Evolutionary conservation across 1,140 invertebrate genomes (phyloP).

Genomic region (Atta colombica): DNA sequence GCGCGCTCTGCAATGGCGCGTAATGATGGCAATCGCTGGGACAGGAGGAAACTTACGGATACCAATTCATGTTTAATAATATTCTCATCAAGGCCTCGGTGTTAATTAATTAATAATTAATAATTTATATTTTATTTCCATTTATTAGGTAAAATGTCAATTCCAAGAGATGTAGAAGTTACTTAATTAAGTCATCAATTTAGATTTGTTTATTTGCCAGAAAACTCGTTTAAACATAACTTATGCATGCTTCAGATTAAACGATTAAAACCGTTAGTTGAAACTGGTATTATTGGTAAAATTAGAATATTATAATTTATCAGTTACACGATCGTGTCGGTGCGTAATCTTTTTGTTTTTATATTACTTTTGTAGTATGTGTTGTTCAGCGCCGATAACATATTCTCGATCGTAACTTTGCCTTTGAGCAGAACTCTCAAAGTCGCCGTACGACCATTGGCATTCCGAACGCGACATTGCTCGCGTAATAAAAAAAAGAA

Average conservation of each 20-base stretch:
- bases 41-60: not conserved
- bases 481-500: constrained; percentile 51
- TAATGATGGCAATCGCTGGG: not conserved
- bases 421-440: constrained; percentile 36
- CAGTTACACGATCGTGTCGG: too few relatives aligned
- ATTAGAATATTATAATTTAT: constrained; percentile 27
- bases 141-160: not conserved
- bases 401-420: constrained; percentile 42
- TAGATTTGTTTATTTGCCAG: not conserved
- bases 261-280: constrained; percentile 14
- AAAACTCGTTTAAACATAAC: constrained; percentile 14
- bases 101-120: constrained; percentile 46
- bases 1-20: constrained; percentile 33
- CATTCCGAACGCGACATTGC: constrained; percentile 42
- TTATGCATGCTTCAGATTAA: not conserved
- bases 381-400: constrained; percentile 23
- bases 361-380: not conserved
- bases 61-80: not conserved
- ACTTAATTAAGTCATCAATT: not conserved
- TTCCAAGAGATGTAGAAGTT: not conserved
- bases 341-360: constrained; percentile 1
- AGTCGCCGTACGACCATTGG: constrained; percentile 46
- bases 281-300: constrained; percentile 12
- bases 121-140: not conserved
- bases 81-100: not conserved